Percentiles rank a stretch among this genome's conserved stretches.
Conservation (phyloP, 2,113 vertebrate species). For the Oncorhynchus mykiss region DNA sequence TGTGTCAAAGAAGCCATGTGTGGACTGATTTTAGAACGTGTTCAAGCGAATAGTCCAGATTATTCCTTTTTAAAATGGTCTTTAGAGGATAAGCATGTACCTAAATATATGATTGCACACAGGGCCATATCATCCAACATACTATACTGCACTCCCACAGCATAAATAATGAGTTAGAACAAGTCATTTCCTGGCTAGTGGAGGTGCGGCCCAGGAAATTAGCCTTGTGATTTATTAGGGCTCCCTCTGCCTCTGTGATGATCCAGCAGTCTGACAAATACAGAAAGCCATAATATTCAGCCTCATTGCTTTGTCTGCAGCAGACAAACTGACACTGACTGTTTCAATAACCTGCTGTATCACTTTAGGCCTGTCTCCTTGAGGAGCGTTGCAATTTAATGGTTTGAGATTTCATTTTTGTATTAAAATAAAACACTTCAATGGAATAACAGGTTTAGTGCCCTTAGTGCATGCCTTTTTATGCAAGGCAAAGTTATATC, state of each 20-base stretch:
- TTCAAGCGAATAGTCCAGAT: not conserved
- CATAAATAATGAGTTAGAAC: too few relatives aligned
- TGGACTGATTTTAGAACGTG: not conserved
- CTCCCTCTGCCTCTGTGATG: slow-evolving; percentile 9
- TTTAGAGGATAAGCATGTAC: too few relatives aligned
- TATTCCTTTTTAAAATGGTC: not conserved
- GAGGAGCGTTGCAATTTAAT: slow-evolving; percentile 5
- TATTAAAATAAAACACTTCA: slow-evolving; percentile 2
- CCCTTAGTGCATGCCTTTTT: not conserved
- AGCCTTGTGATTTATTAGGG: slow-evolving; percentile 31
- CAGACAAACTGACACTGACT: slow-evolving; percentile 8
- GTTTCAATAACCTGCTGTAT: slow-evolving; percentile 7
- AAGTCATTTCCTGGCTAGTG: not conserved
- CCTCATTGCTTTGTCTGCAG: slow-evolving; percentile 19
- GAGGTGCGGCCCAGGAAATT: slow-evolving; percentile 33
- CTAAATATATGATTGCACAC: too few relatives aligned
- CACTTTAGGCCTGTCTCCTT: not conserved
- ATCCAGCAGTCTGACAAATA: slow-evolving; percentile 28
- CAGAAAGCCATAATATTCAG: slow-evolving; percentile 28
- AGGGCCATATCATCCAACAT: too few relatives aligned
- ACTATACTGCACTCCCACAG: too few relatives aligned
- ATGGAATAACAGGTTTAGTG: not conserved
- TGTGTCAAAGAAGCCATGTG: not conserved
- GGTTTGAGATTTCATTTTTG: not conserved
- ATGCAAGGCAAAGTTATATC: not conserved